Conservation (phyloP, 2,888 invertebrate genomes). For the Noctuana brunneofusca region DNA sequence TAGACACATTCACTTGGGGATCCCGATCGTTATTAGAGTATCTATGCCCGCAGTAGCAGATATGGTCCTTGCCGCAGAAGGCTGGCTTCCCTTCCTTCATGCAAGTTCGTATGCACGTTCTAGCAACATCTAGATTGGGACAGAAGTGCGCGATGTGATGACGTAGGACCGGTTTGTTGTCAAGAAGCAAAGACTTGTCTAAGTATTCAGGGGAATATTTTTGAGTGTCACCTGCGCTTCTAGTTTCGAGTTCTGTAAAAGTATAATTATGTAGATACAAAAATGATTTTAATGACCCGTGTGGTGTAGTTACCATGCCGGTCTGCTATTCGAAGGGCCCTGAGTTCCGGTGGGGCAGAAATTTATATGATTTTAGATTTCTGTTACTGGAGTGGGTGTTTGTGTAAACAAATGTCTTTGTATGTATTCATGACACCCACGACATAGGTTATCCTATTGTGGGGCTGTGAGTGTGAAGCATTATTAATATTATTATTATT, state of each 20-base stretch:
- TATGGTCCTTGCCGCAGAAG: constrained; percentile 72
- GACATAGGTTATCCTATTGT: too few relatives aligned
- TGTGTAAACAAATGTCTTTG: too few relatives aligned
- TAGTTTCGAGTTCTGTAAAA: not conserved
- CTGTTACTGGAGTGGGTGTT: too few relatives aligned
- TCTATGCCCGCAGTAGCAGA: constrained; percentile 70
- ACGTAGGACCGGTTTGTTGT: constrained; percentile 45
- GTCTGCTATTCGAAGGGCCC: too few relatives aligned
- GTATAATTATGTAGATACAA: too few relatives aligned
- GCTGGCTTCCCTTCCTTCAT: constrained; percentile 62
- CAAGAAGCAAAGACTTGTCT: constrained; percentile 5
- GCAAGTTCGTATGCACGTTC: constrained; percentile 63
- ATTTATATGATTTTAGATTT: too few relatives aligned
- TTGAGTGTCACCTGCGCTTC: not conserved
- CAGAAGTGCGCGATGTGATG: constrained; percentile 77
- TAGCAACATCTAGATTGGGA: constrained; percentile 57
- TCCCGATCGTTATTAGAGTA: constrained; percentile 42
- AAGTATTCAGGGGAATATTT: constrained; percentile 10
- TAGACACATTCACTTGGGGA: constrained; percentile 36
- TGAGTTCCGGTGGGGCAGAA: too few relatives aligned
- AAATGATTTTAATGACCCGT: too few relatives aligned
- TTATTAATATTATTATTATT: too few relatives aligned
- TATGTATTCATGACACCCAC: too few relatives aligned
- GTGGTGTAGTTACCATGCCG: too few relatives aligned
- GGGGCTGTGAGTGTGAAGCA: too few relatives aligned